Base-by-base conservation (phyloP, 2,797 vertebrate genomes). In the Adrianichthys oophorus region DNA sequence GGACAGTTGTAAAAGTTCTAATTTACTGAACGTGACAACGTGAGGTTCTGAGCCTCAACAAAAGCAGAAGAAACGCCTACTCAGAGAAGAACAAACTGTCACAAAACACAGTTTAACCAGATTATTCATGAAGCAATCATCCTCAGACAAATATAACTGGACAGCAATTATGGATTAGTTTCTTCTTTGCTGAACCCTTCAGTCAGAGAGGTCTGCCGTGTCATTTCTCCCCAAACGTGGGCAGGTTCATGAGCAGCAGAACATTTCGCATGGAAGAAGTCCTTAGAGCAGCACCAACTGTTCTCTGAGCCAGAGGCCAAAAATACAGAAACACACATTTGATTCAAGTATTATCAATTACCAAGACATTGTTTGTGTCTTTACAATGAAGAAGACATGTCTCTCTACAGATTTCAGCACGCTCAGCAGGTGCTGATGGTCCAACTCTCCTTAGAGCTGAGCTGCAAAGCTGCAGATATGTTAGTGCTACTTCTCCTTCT, bases 51-150 rank as follows among this genome's bases (percentile, higher is more conserved):
- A 37, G 32, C 32, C 32, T 37, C 32, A 37, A 82, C 59, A 52
- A 56, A 60, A 55, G 43, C 7, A 15, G 15, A 49, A 58, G 23
- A 0, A 17, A 54, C 15, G 14, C 10, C 47, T 32, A 57, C 51
- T 72, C 74, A 64, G 48, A 51, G 41, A 66, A 60, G 21, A 17
- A 60, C 56, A 70, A 71, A 67, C 59, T 46, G 26, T 85, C 82
- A 63, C 74, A 61, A 62, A 47, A 67, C 51, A 83, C 62, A 59
- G 65, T 75, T 1, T 41, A 71, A 52, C 75, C 66, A 86, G 85
- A 88, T 86, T 87, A 88, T 87, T 84, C 85, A 84, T 84, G 74
- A 84, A 78, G 86, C 89, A 89, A 90, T 89, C 83, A 72, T 84
- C 82, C 85, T 79, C 74, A 82, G 87, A 87, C 80, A 82, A 85